Evolutionary conservation across 2,888 invertebrate genomes (phyloP).

Genomic region (Drosophila melanocephala): DNA sequence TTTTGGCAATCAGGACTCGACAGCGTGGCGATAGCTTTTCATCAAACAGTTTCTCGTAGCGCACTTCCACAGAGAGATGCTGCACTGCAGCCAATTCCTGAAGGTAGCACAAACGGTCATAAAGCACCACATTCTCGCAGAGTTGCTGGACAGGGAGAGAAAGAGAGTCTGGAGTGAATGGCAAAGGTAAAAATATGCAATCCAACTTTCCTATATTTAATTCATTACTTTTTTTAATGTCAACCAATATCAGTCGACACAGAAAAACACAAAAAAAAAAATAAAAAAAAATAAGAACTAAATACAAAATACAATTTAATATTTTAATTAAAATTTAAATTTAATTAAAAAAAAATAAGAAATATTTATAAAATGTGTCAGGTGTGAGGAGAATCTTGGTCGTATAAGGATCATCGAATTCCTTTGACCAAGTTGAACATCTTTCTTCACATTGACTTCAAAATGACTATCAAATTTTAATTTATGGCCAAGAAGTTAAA

Average conservation of each 20-base stretch:
- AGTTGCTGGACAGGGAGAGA: conserved; percentile 85
- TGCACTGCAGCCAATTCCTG: conserved; percentile 78
- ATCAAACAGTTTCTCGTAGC: conserved; percentile 87
- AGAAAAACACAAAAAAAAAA: not conserved
- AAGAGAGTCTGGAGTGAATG: not conserved
- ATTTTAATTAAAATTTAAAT: not conserved
- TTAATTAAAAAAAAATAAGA: not conserved
- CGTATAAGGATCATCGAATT: not conserved
- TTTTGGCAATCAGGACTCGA: conserved; percentile 87
- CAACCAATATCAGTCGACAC: not conserved
- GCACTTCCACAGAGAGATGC: conserved; percentile 84
- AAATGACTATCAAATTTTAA: not conserved
- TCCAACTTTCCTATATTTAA: not conserved
- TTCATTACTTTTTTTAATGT: not conserved
- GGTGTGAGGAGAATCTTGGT: not conserved
- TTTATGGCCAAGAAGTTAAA: too few relatives aligned
- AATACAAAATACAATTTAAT: rapidly evolving
- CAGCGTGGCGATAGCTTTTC: conserved; percentile 89
- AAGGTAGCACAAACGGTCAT: conserved; percentile 87
- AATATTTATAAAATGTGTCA: too few relatives aligned
- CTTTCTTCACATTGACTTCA: not conserved
- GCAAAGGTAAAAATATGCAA: not conserved
- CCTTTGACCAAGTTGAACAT: not conserved
- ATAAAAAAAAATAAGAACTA: not conserved
- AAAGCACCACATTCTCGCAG: conserved; percentile 87